Conservation (phyloP, 2,888 invertebrate genomes). For the Minunthozetes semirufus region DNA sequence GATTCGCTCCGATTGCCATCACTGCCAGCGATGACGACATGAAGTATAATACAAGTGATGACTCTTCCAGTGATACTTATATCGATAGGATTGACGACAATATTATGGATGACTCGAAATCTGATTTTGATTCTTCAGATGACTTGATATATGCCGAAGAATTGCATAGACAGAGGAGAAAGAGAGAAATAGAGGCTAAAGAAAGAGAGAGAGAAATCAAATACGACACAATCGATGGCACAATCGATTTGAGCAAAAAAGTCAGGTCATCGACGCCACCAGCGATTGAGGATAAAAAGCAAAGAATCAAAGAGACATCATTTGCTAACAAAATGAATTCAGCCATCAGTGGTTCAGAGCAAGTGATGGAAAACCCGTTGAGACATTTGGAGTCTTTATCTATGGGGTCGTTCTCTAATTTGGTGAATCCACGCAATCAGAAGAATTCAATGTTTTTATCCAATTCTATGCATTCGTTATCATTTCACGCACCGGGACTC, state of each 20-base stretch:
- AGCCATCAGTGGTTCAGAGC: not conserved
- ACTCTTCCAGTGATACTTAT: conserved; percentile 57
- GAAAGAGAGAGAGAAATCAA: not conserved
- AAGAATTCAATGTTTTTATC: conserved; percentile 34
- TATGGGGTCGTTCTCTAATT: conserved; percentile 53
- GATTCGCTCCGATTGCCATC: conserved; percentile 55
- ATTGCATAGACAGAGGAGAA: conserved; percentile 41
- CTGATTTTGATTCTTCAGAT: conserved; percentile 39
- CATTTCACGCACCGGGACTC: conserved; percentile 47
- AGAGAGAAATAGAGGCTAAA: conserved; percentile 39
- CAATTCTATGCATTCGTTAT: conserved; percentile 39
- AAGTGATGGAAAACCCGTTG: conserved; percentile 57
- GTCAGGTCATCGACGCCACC: not conserved
- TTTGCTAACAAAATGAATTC: conserved; percentile 2
- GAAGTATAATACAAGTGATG: conserved; percentile 51
- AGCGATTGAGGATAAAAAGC: not conserved
- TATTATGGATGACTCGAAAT: conserved; percentile 43
- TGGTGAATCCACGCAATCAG: conserved; percentile 39
- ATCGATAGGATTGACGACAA: conserved; percentile 43
- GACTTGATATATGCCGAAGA: conserved; percentile 30
- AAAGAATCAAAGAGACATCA: conserved; percentile 23
- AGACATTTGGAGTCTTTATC: conserved; percentile 71
- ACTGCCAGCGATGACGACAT: conserved; percentile 49
- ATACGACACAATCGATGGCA: conserved; percentile 22
- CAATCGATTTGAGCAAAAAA: conserved; percentile 35